Base-by-base conservation (phyloP, 2,888 invertebrate species). In the Pyrgus malvae region DNA sequence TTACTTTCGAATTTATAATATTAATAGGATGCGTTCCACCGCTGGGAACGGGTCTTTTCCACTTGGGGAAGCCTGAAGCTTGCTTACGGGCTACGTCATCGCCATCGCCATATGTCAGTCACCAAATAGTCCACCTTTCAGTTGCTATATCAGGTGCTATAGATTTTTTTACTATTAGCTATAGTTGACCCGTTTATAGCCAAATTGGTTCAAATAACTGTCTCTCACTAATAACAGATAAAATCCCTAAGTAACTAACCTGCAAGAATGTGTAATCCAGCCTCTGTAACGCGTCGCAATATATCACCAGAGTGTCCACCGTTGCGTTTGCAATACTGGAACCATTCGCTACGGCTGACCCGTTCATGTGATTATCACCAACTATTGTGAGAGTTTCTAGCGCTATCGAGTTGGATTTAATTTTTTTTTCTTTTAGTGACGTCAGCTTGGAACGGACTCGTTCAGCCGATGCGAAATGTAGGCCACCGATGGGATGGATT, bases 261-360 rank as follows among this genome's bases (percentile, higher is more conserved):
- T 94, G 92, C 60, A 92, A 88, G 58, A 94, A 93, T 0, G 94
- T 95, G 70, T 92, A 95, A 72, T 95, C 95, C 63, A 93, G 79
- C 64, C 91, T 91, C 49, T 91, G 90, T 42, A 95, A 84, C 50
- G 91, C 90, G 46, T 90, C 85, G 69, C 94, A 94, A 68, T 94
- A 92, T 8, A 95, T 77, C 12, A 94, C 92, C 14, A 94, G 67
- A 11, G 80, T 50, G 38, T 73, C 69, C 5, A 74, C 60, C 12
- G 67, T 4, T 8, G 19, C 16, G 12, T 27, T 27, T 19, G 17
- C 11, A 55, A 60, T 12, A 9, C 29, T 12, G 31, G 19, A 19
- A 42, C n/a, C 59, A 25, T 48, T 48, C 7, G 35, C 27, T 16
- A 35, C 4, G 11, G 25, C 25, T 12, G 45, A 8, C 14, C 29